phyloP scores from a whole-genome alignment of 2,797 vertebrate species.

The Hylomyscus alleni region DNA sequence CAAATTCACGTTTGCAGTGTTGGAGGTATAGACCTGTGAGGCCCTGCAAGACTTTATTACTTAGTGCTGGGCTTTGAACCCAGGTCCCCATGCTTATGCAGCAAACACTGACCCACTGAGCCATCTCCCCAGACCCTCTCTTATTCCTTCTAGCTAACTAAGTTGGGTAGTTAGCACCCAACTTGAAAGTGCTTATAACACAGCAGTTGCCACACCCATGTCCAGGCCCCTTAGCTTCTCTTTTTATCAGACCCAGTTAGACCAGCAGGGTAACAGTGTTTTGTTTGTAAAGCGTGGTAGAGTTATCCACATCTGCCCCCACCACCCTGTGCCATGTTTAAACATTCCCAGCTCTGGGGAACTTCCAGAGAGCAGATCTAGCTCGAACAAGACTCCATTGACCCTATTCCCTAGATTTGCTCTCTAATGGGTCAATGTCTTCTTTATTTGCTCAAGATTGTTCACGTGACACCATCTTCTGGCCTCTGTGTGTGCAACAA shows the following conservation, averaged over 20 bases:
- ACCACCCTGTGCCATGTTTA: neutral
- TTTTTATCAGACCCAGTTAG: neutral
- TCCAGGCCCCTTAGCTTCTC: neutral
- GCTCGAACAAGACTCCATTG: neutral
- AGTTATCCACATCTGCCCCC: neutral
- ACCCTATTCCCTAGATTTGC: conserved; percentile 50
- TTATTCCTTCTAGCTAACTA: neutral
- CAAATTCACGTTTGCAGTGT: neutral
- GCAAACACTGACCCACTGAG: neutral
- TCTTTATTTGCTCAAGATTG: conserved; percentile 63
- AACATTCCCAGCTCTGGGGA: conserved; percentile 2
- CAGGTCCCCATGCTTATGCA: neutral
- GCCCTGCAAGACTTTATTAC: neutral
- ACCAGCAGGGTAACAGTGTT: neutral
- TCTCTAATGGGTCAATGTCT: conserved; percentile 25
- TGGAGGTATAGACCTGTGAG: neutral
- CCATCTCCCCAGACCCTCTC: neutral
- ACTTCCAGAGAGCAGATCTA: conserved; percentile 6
- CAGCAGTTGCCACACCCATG: neutral
- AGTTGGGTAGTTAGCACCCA: neutral
- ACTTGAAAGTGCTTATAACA: neutral
- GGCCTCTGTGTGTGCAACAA: neutral
- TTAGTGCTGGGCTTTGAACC: neutral
- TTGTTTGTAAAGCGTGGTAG: neutral
- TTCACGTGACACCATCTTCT: neutral